Evolutionary conservation across 2,113 vertebrate genomes (phyloP).

Genomic region (Calidris pygmaea): DNA sequence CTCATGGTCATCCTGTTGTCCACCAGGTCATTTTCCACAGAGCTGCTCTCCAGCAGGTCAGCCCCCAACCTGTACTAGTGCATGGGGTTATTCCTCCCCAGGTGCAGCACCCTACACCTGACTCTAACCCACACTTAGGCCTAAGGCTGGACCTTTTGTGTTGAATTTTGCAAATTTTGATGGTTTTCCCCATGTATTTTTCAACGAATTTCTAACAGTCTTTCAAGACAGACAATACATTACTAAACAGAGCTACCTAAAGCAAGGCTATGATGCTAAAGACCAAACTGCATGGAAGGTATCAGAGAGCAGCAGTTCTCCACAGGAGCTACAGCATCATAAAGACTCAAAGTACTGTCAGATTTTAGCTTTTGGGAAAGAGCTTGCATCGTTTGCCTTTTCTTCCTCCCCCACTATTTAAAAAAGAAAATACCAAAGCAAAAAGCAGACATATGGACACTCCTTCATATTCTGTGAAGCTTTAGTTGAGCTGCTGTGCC

Average conservation of each 20-base stretch:
- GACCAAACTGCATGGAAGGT: not conserved
- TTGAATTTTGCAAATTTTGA: not conserved
- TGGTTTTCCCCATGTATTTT: accelerated
- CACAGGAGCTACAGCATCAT: not conserved
- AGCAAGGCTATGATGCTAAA: not conserved
- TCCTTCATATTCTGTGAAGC: not conserved
- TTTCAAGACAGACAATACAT: accelerated
- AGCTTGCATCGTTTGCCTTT: not conserved
- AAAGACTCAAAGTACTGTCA: not conserved
- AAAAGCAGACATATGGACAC: not conserved
- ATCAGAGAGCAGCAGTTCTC: not conserved
- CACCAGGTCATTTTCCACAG: no score
- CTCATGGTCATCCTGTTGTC: no score
- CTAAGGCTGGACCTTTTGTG: not conserved
- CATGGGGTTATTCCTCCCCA: no score
- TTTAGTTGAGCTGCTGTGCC: not conserved
- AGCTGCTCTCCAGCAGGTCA: no score
- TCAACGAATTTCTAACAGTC: not conserved
- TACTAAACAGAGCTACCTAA: not conserved
- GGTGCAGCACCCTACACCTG: no score
- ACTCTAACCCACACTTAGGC: not conserved
- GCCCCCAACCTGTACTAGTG: no score
- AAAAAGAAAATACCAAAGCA: not conserved
- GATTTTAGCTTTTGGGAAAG: not conserved
- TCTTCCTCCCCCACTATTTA: not conserved